Conservation (phyloP, 2,113 vertebrate species). For the Diphyllodes magnificus region DNA sequence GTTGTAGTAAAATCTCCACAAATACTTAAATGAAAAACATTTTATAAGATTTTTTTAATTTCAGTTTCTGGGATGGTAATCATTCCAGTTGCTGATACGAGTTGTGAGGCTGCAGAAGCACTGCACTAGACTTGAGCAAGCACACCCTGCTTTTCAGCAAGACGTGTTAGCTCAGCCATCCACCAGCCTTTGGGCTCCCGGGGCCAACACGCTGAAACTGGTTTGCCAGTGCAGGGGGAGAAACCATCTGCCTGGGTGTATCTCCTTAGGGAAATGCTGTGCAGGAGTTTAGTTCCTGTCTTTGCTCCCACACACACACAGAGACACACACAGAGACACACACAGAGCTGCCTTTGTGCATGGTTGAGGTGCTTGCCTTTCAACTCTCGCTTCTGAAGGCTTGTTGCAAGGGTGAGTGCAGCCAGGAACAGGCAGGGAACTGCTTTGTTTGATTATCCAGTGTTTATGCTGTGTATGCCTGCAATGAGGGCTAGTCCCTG, state of each 20-base stretch:
- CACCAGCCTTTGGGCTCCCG: neutral
- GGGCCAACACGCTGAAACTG: neutral
- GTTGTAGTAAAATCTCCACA: neutral
- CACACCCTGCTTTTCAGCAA: neutral
- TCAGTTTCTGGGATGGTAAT: neutral
- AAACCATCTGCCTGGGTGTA: neutral
- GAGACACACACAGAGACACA: too few species aligned
- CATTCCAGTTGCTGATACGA: neutral
- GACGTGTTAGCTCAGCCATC: neutral
- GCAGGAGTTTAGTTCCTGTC: neutral
- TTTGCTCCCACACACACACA: neutral
- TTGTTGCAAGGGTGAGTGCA: neutral
- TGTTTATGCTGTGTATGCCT: neutral
- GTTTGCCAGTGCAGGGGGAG: neutral
- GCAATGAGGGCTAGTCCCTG: neutral
- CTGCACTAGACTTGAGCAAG: neutral
- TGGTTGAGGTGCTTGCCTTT: neutral
- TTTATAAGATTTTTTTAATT: neutral
- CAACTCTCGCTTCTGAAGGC: neutral
- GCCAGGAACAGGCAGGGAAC: neutral
- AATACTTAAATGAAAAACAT: neutral
- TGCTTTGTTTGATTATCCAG: neutral
- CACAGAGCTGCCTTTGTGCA: neutral
- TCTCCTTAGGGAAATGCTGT: neutral
- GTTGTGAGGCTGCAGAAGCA: neutral